These are phyloP conservation scores for Spodoptera litura DNA, from an alignment of 1,140 invertebrate genomes.

Conservation along the genomic window DNA sequence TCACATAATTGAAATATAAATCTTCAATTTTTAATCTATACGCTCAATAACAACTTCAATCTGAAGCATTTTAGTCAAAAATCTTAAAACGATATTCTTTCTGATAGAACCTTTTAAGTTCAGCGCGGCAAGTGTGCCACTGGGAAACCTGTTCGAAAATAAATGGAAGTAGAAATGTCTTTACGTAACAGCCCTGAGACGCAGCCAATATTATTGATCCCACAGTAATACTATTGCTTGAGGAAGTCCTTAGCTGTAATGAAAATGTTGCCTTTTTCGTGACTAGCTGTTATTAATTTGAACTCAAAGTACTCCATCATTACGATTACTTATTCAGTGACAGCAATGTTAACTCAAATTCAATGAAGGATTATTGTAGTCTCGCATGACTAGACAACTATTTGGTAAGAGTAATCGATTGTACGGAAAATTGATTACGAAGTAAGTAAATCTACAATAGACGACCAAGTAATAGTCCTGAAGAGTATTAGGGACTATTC, in stretches of 20 bases:
- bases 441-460: constrained; percentile 15
- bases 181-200: constrained; percentile 30
- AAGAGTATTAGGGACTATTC: neutral
- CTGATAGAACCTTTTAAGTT: neutral
- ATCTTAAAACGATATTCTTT: no score
- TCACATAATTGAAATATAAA: no score
- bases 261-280: constrained; percentile 51
- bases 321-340: constrained; percentile 31
- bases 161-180: constrained; percentile 11
- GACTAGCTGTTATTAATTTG: constrained; percentile 52
- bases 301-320: constrained; percentile 28
- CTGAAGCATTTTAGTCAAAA: no score
- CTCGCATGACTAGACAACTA: constrained; percentile 5
- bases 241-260: constrained; percentile 47
- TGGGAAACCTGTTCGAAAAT: constrained; percentile 3
- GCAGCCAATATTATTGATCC: constrained; percentile 30
- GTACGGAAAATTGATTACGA: constrained; percentile 2
- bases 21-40: no score
- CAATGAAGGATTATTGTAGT: constrained; percentile 33
- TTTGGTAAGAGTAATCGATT: constrained; percentile 16
- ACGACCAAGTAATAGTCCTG: constrained; percentile 1
- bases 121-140: constrained; percentile 1
- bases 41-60: no score
- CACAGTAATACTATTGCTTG: constrained; percentile 36
- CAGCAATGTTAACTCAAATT: constrained; percentile 21